Conservation (phyloP, 2,888 invertebrate genomes). For the Xestia c-nigrum region DNA sequence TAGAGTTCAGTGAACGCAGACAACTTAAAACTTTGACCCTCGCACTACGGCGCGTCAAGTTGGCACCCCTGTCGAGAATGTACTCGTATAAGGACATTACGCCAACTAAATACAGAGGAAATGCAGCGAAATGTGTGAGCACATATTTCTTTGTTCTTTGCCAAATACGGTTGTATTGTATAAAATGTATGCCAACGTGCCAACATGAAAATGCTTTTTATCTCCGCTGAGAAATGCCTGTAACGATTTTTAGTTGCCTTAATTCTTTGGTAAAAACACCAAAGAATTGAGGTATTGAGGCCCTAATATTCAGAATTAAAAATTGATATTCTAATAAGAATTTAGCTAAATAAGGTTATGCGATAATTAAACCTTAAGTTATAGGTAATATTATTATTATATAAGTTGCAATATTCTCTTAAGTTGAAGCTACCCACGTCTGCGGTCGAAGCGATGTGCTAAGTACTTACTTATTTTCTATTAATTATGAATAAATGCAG, state of each 20-base stretch:
- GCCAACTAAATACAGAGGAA: slow-evolving; percentile 48
- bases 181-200: slow-evolving; percentile 26
- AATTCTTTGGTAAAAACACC: neutral
- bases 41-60: slow-evolving; percentile 58
- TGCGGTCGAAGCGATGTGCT: neutral
- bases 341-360: neutral
- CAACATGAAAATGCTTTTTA: slow-evolving; percentile 13
- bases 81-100: slow-evolving; percentile 47
- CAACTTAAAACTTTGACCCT: slow-evolving; percentile 73
- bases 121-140: slow-evolving; percentile 34
- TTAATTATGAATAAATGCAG: neutral
- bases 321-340: neutral
- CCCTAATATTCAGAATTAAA: neutral
- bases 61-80: slow-evolving; percentile 61
- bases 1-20: slow-evolving; percentile 74
- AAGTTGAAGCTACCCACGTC: neutral
- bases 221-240: neutral
- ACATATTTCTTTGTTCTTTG: slow-evolving; percentile 48
- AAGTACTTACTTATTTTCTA: neutral
- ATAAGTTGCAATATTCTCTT: neutral
- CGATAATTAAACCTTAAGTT: neutral
- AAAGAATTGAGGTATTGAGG: no score
- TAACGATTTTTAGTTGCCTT: neutral
- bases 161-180: slow-evolving; percentile 15
- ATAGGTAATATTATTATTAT: neutral